Conservation (phyloP, 1,140 invertebrate genomes). For the Phymorhynchus buccinoides region DNA sequence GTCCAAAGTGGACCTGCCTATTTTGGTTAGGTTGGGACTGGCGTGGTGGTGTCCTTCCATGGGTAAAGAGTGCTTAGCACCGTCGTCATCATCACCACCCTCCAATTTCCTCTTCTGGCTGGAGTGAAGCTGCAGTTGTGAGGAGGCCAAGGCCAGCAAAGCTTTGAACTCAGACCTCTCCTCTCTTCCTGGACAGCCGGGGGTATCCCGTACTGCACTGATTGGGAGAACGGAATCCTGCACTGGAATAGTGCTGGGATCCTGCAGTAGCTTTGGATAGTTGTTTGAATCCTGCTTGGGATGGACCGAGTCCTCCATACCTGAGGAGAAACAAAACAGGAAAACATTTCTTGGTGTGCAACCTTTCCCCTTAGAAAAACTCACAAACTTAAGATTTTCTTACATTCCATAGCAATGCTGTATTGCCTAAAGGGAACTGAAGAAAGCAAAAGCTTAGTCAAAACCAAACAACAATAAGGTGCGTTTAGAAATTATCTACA, state of each 20-base stretch:
- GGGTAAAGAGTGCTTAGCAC: too few relatives aligned
- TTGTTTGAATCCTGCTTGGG: too few relatives aligned
- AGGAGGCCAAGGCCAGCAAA: slow-evolving; percentile 87
- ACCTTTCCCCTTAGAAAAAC: slow-evolving; percentile 17
- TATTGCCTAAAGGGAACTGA: not conserved
- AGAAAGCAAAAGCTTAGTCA: not conserved
- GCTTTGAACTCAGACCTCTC: slow-evolving; percentile 83
- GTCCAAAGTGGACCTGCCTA: not conserved
- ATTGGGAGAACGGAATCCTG: too few relatives aligned
- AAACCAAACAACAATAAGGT: not conserved
- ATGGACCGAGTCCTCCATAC: not conserved
- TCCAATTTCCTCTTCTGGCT: slow-evolving; percentile 1
- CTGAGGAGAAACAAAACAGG: slow-evolving; percentile 27
- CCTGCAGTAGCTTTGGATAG: too few relatives aligned
- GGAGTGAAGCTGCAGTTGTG: slow-evolving; percentile 80
- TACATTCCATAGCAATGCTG: not conserved
- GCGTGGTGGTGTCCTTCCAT: not conserved
- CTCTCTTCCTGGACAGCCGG: too few relatives aligned
- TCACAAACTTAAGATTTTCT: not conserved
- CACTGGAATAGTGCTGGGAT: too few relatives aligned
- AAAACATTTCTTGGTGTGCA: slow-evolving; percentile 14
- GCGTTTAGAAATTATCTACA: not conserved
- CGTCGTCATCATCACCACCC: not conserved
- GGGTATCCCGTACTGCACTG: too few relatives aligned
- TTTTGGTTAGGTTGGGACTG: not conserved